Evolutionary conservation across 2,797 vertebrate genomes (phyloP).

Genomic region (Gadopsis marmoratus): DNA sequence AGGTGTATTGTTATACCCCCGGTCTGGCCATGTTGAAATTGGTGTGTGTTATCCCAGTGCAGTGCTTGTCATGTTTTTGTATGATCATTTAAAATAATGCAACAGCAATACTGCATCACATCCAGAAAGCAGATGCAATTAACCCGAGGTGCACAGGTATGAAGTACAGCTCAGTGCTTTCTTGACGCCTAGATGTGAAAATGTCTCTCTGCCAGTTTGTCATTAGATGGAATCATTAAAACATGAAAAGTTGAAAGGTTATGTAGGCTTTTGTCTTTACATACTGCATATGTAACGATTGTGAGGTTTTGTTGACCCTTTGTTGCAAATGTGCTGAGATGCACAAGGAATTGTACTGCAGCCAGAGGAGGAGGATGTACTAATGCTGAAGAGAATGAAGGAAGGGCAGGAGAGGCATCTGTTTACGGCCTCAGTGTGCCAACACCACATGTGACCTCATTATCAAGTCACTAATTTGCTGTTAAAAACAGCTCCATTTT

Average conservation of each 20-base stretch:
- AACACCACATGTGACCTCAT: conserved; percentile 78
- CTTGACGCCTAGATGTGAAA: not conserved
- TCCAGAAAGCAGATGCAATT: not conserved
- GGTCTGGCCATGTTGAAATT: conserved; percentile 6
- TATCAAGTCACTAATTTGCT: conserved; percentile 87
- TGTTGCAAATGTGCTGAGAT: conserved; percentile 45
- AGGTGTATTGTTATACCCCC: conserved; percentile 1
- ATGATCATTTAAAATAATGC: not conserved
- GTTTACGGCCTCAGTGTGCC: conserved; percentile 77
- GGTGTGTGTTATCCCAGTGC: not conserved
- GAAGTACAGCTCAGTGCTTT: not conserved
- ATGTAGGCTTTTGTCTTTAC: not conserved
- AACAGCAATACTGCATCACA: not conserved
- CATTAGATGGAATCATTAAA: not conserved
- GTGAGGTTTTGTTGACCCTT: conserved; percentile 13
- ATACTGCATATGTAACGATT: not conserved
- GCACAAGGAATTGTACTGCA: conserved; percentile 9
- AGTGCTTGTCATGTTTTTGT: not conserved
- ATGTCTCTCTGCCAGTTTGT: not conserved
- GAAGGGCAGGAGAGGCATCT: conserved; percentile 65
- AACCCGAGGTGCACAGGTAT: not conserved
- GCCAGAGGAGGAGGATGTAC: conserved; percentile 48
- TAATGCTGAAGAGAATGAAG: conserved; percentile 60
- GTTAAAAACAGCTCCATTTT: conserved; percentile 82
- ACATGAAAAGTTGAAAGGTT: not conserved